Evolutionary conservation across 2,113 vertebrate genomes (phyloP).

Genomic region (Charadrius vociferus): DNA sequence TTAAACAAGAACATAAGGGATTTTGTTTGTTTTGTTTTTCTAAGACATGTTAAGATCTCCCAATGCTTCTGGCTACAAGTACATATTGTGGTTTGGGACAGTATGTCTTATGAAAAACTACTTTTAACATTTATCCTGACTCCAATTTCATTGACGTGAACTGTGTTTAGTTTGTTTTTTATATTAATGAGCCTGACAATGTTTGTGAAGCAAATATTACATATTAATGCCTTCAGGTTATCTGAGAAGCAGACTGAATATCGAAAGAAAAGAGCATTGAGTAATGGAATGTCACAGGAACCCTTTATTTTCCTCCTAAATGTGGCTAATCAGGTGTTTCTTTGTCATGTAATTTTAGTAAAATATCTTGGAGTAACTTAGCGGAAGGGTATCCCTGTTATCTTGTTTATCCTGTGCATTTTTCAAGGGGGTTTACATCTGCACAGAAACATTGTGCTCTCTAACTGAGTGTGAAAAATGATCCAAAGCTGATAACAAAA

Average conservation of each 20-base stretch:
- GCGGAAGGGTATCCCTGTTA: constrained; percentile 5
- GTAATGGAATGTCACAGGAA: background rate
- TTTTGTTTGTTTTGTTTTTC: background rate
- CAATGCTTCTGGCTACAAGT: background rate
- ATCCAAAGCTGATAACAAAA: constrained; percentile 34
- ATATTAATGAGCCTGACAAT: background rate
- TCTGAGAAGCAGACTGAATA: background rate
- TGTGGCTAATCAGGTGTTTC: background rate
- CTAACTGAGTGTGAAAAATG: constrained; percentile 17
- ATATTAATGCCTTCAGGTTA: constrained; percentile 3
- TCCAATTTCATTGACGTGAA: background rate
- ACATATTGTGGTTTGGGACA: too few species aligned
- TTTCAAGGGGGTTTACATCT: constrained; percentile 18
- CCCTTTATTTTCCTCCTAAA: constrained; percentile 12
- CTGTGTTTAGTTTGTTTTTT: background rate
- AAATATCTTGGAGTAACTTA: constrained; percentile 19
- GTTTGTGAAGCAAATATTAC: background rate
- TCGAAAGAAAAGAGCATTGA: background rate
- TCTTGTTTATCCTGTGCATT: constrained; percentile 37
- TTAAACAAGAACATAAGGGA: background rate
- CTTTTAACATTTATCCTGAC: background rate
- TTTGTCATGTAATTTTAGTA: constrained; percentile 36
- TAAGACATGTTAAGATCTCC: background rate
- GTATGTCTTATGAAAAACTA: background rate
- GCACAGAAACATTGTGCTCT: background rate